These are phyloP conservation scores for Adelges cooleyi DNA, from an alignment of 1,140 invertebrate species.

Conservation along the genomic window DNA sequence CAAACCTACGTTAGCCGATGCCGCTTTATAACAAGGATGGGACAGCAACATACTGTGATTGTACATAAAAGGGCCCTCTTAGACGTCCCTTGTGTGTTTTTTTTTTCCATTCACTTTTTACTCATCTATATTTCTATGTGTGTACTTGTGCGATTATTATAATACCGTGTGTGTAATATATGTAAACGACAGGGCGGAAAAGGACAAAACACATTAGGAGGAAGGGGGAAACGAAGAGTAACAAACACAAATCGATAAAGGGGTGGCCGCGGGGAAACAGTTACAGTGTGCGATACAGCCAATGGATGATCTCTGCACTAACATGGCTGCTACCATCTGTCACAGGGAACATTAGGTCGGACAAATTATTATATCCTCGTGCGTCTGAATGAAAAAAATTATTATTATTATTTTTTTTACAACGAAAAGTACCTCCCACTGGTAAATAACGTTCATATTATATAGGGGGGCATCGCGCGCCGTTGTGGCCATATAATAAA, in stretches of 20 bases:
- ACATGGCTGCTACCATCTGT: conserved; percentile 28
- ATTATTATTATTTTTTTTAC: neutral
- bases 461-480: neutral
- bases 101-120: neutral
- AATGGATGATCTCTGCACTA: conserved; percentile 25
- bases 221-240: conserved; percentile 11
- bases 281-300: conserved; percentile 14
- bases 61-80: neutral
- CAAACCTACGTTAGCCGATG: no score
- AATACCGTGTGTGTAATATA: no score
- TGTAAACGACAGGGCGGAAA: no score
- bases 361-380: conserved; percentile 15
- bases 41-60: no score
- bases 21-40: no score
- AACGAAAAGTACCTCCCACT: conserved; percentile 2
- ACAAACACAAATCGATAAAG: conserved; percentile 7
- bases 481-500: no score
- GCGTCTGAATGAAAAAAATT: conserved; percentile 4
- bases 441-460: neutral
- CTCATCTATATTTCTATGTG: neutral
- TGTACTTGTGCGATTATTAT: neutral
- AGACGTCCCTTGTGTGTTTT: conserved; percentile 2
- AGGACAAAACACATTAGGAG: no score
- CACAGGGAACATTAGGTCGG: conserved; percentile 15
- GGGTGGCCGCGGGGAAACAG: conserved; percentile 24